phyloP scores from a whole-genome alignment of 2,888 invertebrate genomes.

The Dasypogon diadema region DNA sequence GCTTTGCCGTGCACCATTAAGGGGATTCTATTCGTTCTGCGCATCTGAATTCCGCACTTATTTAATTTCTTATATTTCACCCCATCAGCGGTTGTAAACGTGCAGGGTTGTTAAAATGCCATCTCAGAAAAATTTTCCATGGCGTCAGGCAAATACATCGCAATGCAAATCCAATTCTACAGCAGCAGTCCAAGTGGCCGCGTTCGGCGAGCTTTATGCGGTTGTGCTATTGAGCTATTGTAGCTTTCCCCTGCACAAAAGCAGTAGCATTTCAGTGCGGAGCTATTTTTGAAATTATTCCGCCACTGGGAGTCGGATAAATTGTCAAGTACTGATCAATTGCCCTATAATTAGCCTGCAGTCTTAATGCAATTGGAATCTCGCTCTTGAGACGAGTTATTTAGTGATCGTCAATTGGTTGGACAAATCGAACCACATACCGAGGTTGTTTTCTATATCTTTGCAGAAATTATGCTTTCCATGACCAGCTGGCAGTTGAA shows the following conservation, averaged over 20 bases:
- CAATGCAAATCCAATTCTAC: background rate
- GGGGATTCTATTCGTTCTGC: background rate
- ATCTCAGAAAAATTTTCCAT: conserved; percentile 2
- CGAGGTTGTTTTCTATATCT: no score
- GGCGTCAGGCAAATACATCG: conserved; percentile 4
- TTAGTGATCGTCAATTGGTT: conserved; percentile 13
- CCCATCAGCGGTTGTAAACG: no score
- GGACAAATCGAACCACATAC: no score
- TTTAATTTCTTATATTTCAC: background rate
- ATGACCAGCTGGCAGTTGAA: no score
- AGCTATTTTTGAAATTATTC: conserved; percentile 33
- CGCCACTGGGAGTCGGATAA: conserved; percentile 30
- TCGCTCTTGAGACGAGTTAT: conserved; percentile 18
- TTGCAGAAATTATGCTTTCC: no score
- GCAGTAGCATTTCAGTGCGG: conserved; percentile 19
- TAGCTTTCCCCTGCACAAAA: background rate
- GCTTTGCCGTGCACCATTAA: background rate
- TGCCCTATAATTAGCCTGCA: conserved; percentile 56
- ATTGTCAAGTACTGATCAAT: conserved; percentile 56
- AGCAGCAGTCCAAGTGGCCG: background rate
- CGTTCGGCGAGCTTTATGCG: background rate
- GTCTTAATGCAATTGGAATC: conserved; percentile 31
- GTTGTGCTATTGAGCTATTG: background rate
- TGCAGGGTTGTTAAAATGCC: background rate
- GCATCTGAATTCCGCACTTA: background rate